Evolutionary conservation across 1,140 invertebrate species (phyloP).

Genomic region (Solen grandis): DNA sequence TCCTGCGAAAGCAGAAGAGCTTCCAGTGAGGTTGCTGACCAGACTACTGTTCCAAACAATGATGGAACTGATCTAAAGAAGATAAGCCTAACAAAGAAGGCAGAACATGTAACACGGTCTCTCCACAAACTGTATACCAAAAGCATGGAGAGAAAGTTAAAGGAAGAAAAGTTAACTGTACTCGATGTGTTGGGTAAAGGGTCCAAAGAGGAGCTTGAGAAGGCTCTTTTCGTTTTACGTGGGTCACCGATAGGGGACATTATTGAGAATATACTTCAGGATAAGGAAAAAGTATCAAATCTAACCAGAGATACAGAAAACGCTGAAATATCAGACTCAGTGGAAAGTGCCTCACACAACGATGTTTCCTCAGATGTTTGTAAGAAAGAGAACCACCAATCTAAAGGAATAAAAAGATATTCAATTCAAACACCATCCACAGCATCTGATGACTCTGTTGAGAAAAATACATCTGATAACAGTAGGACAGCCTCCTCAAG

Average conservation of each 20-base stretch:
- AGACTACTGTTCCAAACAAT: no score
- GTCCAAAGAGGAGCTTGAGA: constrained; percentile 42
- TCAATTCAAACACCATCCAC: not conserved
- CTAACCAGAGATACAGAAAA: not conserved
- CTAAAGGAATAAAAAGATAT: not conserved
- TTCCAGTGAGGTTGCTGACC: not conserved
- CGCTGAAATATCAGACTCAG: not conserved
- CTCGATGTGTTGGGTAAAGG: constrained; percentile 29
- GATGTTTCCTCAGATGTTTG: not conserved
- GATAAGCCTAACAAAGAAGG: constrained; percentile 23
- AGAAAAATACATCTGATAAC: not conserved
- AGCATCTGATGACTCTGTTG: not conserved
- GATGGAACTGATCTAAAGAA: no score
- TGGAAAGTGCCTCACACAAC: not conserved
- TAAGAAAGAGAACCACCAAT: not conserved
- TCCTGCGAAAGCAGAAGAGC: not conserved
- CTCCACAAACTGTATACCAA: constrained; percentile 40
- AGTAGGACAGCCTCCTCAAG: not conserved
- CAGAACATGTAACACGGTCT: constrained; percentile 32
- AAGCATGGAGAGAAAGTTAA: constrained; percentile 16
- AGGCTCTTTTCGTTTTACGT: constrained; percentile 38
- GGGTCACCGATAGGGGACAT: constrained; percentile 33
- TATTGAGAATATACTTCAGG: constrained; percentile 33
- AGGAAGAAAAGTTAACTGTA: constrained; percentile 21
- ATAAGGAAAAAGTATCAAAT: constrained; percentile 15